Conservation (phyloP, 2,797 vertebrate genomes). For the Gallinago solitaria region DNA sequence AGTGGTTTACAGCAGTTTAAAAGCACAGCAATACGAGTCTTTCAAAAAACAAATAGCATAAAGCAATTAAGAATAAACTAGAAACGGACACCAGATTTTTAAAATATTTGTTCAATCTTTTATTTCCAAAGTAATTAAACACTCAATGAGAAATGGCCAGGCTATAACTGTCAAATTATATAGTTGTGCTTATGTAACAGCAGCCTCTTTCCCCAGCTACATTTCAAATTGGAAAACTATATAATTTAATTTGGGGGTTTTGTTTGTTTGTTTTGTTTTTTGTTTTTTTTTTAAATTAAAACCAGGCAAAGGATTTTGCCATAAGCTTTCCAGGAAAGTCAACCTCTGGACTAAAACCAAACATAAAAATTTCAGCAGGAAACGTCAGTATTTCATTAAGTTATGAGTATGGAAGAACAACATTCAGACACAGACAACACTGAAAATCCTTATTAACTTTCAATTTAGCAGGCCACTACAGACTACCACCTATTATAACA, state of each 20-base stretch:
- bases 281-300: background rate
- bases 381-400: background rate
- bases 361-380: background rate
- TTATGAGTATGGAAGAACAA: background rate
- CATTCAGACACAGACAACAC: background rate
- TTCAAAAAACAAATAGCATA: background rate
- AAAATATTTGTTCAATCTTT: background rate
- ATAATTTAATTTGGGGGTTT: too few relatives aligned
- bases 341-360: constrained; percentile 15
- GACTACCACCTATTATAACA: background rate
- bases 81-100: background rate
- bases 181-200: background rate
- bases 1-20: background rate
- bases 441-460: background rate
- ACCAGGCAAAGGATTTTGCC: constrained; percentile 17
- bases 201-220: background rate
- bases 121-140: background rate
- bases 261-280: too few relatives aligned
- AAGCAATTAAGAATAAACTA: background rate
- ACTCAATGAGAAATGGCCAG: background rate
- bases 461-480: background rate
- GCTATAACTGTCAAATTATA: background rate
- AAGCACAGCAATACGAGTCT: background rate
- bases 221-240: background rate
- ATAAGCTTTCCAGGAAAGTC: constrained; percentile 30